phyloP scores from a whole-genome alignment of 1,140 invertebrate species.

The Camponotus floridanus region DNA sequence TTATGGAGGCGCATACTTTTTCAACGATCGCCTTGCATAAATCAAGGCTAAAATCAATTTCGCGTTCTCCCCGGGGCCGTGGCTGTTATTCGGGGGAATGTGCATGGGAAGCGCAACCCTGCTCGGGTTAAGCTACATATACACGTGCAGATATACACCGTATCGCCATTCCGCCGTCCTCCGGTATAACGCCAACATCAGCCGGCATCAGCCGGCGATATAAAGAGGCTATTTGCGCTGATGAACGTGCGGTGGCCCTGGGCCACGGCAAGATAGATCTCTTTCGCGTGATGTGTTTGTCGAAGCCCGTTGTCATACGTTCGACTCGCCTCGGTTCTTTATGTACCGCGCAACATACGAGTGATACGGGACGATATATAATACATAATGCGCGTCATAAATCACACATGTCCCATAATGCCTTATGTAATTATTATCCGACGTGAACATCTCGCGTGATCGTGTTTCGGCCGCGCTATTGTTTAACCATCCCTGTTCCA shows the following conservation, averaged over 20 bases:
- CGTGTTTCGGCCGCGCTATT: constrained; percentile 39
- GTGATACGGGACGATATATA: constrained; percentile 32
- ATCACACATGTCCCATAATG: constrained; percentile 47
- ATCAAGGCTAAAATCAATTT: constrained; percentile 75
- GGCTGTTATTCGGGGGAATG: constrained; percentile 35
- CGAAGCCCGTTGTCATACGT: constrained; percentile 49
- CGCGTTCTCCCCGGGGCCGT: constrained; percentile 61
- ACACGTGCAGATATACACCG: background rate
- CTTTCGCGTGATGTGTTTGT: constrained; percentile 70
- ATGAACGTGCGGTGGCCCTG: constrained; percentile 74
- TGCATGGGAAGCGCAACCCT: constrained; percentile 17
- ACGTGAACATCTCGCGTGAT: constrained; percentile 32
- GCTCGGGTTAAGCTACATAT: constrained; percentile 31
- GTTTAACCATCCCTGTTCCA: constrained; percentile 21
- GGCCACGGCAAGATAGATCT: constrained; percentile 72
- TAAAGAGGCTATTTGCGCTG: constrained; percentile 71
- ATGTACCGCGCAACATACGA: constrained; percentile 19
- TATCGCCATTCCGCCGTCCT: background rate
- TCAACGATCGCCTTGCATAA: constrained; percentile 68
- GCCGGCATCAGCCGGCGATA: constrained; percentile 46
- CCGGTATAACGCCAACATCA: constrained; percentile 13
- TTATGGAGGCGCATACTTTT: constrained; percentile 55
- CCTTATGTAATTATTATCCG: constrained; percentile 58
- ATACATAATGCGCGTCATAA: constrained; percentile 48
- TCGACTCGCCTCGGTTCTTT: constrained; percentile 32